Evolutionary conservation across 2,888 invertebrate species (phyloP), one percentile per base, ranked within the genome.

Genomic region (Campaea margaritaria): DNA sequence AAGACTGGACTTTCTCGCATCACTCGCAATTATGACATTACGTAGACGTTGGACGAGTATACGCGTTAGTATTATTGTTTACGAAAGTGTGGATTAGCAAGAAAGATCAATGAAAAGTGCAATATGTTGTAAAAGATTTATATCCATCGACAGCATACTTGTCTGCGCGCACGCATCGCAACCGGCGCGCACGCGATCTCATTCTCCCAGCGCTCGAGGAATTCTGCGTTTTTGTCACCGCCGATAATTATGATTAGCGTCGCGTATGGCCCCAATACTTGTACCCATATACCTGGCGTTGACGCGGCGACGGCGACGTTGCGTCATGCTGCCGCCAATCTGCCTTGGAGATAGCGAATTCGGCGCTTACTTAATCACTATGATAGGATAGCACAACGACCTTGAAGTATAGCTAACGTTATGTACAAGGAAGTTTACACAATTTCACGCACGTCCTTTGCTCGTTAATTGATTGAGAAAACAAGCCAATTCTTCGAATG

Each of bases 161-260:
- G 60, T 65, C 65, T 55, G 62, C 60, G 64, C 54, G 52, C 56
- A 65, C 65, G 67, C 61, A 71, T 59, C 55, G 50, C 49, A 55
- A 67, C 54, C 49, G 53, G 54, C 36, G 61, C 68, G 81, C 86
- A 86, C 85, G 85, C 86, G 82, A 85, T 85, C 75, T 80, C 74
- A 69, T 81, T 76, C 72, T 69, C 72, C 70, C 67, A 68, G 62
- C 72, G 70, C 62, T 65, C 69, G 68, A 67, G 84, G 87, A 87
- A 89, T 87, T 87, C 74, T 65, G 78, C 68, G 85, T 87, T 86
- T 88, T 86, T 67, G 61, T 67, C 64, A 65, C 67, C 60, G 51
- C 44, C 62, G 73, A 75, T 77, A 72, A 75, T 76, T 80, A 77
- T 74, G 76, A 79, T 79, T 77, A 76, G 75, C 58, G 71, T 70